These are phyloP conservation scores for Zaprionus ornatus DNA, from an alignment of 1,140 invertebrate genomes.

Conservation along the genomic window DNA sequence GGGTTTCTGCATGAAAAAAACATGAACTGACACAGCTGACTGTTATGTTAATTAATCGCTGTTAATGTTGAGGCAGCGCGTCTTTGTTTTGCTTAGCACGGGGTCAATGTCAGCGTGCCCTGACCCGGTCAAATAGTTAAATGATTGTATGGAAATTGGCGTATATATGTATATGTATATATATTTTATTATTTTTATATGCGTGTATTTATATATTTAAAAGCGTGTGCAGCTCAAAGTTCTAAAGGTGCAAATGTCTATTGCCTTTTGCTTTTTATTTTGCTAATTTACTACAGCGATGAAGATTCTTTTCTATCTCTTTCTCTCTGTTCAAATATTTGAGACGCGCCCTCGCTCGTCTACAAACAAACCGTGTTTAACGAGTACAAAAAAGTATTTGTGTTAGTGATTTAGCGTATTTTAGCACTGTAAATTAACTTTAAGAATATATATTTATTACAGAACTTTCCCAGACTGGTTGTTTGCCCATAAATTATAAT, in stretches of 20 bases:
- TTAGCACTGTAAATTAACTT: neutral
- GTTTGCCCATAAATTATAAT: conserved; percentile 8
- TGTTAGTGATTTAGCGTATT: neutral
- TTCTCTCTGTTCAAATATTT: neutral
- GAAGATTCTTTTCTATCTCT: neutral
- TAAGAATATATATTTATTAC: neutral
- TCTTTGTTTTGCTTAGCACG: neutral
- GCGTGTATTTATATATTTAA: neutral
- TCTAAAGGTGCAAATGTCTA: neutral
- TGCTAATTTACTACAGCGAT: neutral
- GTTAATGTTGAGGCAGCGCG: conserved; percentile 1
- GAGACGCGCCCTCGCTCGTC: neutral
- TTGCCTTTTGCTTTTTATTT: neutral
- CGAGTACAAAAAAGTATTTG: neutral
- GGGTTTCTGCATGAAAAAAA: neutral
- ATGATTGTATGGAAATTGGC: neutral
- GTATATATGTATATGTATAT: neutral
- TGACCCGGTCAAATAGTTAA: conserved; percentile 18
- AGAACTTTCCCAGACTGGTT: conserved; percentile 9
- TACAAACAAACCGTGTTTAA: conserved; percentile 8
- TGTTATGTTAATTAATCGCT: conserved; percentile 19
- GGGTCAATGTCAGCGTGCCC: conserved; percentile 25
- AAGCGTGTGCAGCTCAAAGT: neutral
- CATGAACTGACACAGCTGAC: conserved; percentile 39
- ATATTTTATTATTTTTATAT: too few relatives aligned